Conservation (phyloP, 2,113 vertebrate species). For the Platycercus adscitus region DNA sequence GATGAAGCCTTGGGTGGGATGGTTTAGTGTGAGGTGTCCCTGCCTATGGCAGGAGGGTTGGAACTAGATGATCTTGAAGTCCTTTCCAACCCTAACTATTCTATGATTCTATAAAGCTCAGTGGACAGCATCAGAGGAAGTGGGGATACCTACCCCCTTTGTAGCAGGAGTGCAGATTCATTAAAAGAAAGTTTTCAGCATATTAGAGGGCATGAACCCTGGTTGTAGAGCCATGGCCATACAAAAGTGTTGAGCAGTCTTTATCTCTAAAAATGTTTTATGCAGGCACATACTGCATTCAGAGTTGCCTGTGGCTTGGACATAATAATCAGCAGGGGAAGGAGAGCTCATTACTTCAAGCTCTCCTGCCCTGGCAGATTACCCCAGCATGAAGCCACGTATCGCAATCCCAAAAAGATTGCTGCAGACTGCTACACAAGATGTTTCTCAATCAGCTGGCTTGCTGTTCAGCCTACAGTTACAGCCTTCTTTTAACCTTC, state of each 20-base stretch:
- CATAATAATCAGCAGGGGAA: constrained; percentile 46
- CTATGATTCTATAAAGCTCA: not conserved
- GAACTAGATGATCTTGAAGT: too few species aligned
- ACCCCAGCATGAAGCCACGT: constrained; percentile 21
- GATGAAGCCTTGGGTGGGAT: too few species aligned
- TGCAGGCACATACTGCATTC: not conserved
- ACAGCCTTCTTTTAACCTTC: constrained; percentile 25
- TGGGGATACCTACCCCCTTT: not conserved
- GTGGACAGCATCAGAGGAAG: not conserved
- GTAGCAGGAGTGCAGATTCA: not conserved
- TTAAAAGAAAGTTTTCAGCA: not conserved
- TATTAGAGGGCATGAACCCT: not conserved
- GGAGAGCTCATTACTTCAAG: constrained; percentile 24
- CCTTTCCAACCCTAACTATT: too few species aligned
- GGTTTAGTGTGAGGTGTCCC: too few species aligned
- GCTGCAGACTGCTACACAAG: not conserved
- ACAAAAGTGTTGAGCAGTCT: constrained; percentile 8
- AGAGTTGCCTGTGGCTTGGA: constrained; percentile 28
- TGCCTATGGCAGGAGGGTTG: too few species aligned
- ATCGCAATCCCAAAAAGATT: constrained; percentile 23
- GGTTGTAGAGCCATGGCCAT: not conserved
- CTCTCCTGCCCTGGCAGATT: constrained; percentile 42
- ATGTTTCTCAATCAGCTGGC: constrained; percentile 29
- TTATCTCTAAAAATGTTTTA: constrained; percentile 40
- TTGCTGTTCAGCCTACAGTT: not conserved